phyloP scores from a whole-genome alignment of 2,888 invertebrate genomes.

The Agrotis puta region DNA sequence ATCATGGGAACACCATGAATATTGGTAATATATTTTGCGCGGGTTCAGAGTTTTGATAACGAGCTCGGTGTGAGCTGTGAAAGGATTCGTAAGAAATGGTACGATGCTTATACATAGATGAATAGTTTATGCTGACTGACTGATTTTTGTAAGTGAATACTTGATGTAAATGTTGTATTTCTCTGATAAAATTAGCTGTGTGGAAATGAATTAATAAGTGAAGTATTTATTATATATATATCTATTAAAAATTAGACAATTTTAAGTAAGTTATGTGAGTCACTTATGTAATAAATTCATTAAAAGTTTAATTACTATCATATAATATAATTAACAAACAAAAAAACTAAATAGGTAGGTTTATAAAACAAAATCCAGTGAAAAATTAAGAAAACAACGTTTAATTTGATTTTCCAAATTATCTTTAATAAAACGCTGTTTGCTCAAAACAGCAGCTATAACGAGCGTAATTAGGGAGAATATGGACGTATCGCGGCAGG shows the following conservation, averaged over 20 bases:
- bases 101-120: not conserved
- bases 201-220: no score
- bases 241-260: no score
- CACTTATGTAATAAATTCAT: no score
- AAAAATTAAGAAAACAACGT: not conserved
- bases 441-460: conserved; percentile 28
- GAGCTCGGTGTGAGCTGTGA: not conserved
- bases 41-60: conserved; percentile 46
- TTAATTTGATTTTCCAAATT: conserved; percentile 8
- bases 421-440: conserved; percentile 37
- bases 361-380: not conserved
- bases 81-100: no score
- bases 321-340: not conserved
- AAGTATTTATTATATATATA: no score
- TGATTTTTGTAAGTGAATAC: no score
- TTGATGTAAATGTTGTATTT: no score
- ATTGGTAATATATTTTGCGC: conserved; percentile 57
- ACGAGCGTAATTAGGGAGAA: conserved; percentile 50
- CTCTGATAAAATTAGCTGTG: no score
- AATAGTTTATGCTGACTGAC: no score
- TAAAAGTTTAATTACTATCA: not conserved
- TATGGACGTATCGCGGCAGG: conserved; percentile 51
- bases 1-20: conserved; percentile 60
- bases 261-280: no score
- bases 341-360: not conserved